A percentile compares a stretch with the other conserved stretches of the same genome.
Conservation (phyloP, 2,113 vertebrate genomes). For the Sander vitreus region DNA sequence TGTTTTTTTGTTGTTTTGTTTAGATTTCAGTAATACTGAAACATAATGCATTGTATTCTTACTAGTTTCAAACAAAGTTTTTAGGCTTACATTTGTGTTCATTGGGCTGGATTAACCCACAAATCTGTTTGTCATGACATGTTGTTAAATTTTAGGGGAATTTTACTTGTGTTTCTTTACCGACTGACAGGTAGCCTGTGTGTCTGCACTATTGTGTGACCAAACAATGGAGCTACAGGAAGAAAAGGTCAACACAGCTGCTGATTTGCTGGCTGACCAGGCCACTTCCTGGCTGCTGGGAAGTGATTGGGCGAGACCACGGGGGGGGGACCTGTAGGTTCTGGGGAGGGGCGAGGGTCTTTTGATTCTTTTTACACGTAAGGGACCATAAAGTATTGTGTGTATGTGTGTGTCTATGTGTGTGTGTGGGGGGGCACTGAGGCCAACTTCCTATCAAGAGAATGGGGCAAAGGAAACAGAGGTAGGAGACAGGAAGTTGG, state of each 20-base stretch:
- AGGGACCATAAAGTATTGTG: constrained; percentile 53
- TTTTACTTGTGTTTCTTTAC: constrained; percentile 66
- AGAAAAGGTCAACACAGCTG: constrained; percentile 82
- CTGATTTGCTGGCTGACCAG: constrained; percentile 81
- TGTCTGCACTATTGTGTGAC: constrained; percentile 86
- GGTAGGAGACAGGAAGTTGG: constrained; percentile 88
- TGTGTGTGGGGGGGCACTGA: constrained; percentile 40
- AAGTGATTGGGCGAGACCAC: constrained; percentile 78
- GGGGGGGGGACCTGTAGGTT: constrained; percentile 49
- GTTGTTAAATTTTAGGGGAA: constrained; percentile 34
- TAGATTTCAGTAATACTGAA: background rate
- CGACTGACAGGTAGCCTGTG: constrained; percentile 80
- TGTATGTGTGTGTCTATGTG: constrained; percentile 34
- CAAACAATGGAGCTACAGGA: constrained; percentile 86
- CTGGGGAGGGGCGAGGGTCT: constrained; percentile 43
- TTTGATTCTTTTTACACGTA: constrained; percentile 75
- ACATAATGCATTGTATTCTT: background rate
- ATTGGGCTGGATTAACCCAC: background rate
- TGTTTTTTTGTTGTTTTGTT: background rate
- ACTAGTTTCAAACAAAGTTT: background rate
- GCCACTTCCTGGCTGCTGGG: constrained; percentile 86
- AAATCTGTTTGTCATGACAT: constrained; percentile 31
- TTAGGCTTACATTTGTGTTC: too few species aligned
- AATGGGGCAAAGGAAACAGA: constrained; percentile 87
- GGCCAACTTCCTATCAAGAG: constrained; percentile 84